Evolutionary conservation across 2,888 invertebrate species (phyloP).

Genomic region (Amphipyra berbera): DNA sequence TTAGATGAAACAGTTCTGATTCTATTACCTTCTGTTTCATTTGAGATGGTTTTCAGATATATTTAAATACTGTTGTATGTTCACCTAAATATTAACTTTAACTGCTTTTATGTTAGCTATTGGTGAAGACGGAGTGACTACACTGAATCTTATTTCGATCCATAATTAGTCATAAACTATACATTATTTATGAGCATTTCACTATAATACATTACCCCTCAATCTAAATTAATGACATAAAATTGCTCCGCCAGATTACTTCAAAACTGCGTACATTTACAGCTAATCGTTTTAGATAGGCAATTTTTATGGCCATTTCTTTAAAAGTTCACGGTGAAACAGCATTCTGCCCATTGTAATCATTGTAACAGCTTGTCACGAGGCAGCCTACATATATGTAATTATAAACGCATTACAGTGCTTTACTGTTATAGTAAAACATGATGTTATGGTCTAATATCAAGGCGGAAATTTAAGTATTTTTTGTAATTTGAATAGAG

Average conservation of each 20-base stretch:
- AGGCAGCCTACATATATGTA: constrained; percentile 78
- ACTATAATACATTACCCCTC: not conserved
- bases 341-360: constrained; percentile 43
- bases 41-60: too few relatives aligned
- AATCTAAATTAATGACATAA: constrained; percentile 19
- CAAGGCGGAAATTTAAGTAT: constrained; percentile 50
- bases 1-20: too few relatives aligned
- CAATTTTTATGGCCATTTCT: constrained; percentile 51
- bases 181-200: too few relatives aligned
- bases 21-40: too few relatives aligned
- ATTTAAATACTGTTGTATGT: too few relatives aligned
- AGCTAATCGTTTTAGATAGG: constrained; percentile 30
- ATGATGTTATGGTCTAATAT: constrained; percentile 57
- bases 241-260: constrained; percentile 18
- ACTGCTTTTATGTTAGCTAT: too few relatives aligned
- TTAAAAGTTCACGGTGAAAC: constrained; percentile 40
- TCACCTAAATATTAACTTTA: too few relatives aligned
- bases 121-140: too few relatives aligned
- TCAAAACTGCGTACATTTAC: constrained; percentile 21
- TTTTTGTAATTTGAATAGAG: constrained; percentile 48
- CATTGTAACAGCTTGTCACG: constrained; percentile 70
- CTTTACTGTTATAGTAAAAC: constrained; percentile 69
- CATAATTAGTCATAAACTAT: too few relatives aligned
- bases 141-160: too few relatives aligned
- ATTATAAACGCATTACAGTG: constrained; percentile 88